Percentiles rank a stretch among this genome's conserved stretches.
Evolutionary conservation across 2,888 invertebrate species (phyloP).

Genomic region (Melanotus villosus): DNA sequence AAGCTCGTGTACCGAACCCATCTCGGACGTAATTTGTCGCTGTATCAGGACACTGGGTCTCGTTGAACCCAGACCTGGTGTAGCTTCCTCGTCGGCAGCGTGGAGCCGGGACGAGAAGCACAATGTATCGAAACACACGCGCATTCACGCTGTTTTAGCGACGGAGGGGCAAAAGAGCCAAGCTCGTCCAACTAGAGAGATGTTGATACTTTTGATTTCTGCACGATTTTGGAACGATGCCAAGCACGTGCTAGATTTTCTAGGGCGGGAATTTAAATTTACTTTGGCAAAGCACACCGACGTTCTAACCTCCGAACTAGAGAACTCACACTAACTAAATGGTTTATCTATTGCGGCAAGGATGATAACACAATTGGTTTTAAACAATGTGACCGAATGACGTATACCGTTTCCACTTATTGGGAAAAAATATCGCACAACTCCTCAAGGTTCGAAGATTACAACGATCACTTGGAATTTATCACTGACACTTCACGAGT

Average conservation of each 20-base stretch:
- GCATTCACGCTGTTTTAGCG: slow-evolving; percentile 72
- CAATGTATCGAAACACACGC: slow-evolving; percentile 89
- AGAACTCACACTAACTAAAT: slow-evolving; percentile 18
- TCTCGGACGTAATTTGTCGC: slow-evolving; percentile 54
- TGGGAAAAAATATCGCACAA: slow-evolving; percentile 3
- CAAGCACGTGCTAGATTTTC: slow-evolving; percentile 28
- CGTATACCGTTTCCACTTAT: slow-evolving; percentile 8
- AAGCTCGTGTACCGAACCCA: slow-evolving; percentile 69
- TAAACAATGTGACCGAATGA: slow-evolving; percentile 17
- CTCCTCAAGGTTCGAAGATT: slow-evolving; percentile 16
- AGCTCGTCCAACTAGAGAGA: slow-evolving; percentile 26
- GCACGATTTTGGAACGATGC: slow-evolving; percentile 24
- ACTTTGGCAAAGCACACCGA: slow-evolving; percentile 19
- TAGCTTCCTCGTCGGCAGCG: slow-evolving; percentile 84
- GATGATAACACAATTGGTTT: slow-evolving; percentile 18
- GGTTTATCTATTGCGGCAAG: slow-evolving; percentile 7
- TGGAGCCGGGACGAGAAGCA: slow-evolving; percentile 92
- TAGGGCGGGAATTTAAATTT: slow-evolving; percentile 19
- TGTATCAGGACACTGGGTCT: slow-evolving; percentile 51
- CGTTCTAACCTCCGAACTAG: slow-evolving; percentile 7
- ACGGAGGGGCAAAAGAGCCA: slow-evolving; percentile 42
- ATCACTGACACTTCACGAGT: slow-evolving; percentile 13
- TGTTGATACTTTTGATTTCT: slow-evolving; percentile 11
- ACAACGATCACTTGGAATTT: slow-evolving; percentile 10
- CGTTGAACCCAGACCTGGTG: slow-evolving; percentile 59